phyloP scores from a whole-genome alignment of 2,797 vertebrate species.

The Sebastes iracundus region DNA sequence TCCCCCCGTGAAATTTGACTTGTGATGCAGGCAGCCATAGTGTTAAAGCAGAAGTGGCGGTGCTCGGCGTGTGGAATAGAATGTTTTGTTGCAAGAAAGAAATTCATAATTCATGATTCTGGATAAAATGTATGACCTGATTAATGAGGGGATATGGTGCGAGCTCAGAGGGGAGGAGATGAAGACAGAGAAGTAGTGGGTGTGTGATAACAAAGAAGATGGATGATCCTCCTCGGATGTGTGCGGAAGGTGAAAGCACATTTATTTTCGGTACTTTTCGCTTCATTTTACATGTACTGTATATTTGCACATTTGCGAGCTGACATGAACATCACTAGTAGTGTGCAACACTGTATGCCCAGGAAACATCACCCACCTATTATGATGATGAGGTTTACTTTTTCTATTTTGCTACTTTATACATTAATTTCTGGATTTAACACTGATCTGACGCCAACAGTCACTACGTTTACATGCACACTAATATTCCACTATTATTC shows the following conservation, averaged over 20 bases:
- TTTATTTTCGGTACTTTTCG: not conserved
- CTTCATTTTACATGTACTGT: not conserved
- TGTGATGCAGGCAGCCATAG: not conserved
- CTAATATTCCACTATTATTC: not conserved
- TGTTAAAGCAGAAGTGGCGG: slow-evolving; percentile 10
- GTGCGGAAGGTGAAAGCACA: not conserved
- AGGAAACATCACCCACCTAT: not conserved
- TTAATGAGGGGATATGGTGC: slow-evolving; percentile 48
- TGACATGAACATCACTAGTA: not conserved
- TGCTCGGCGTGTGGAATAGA: not conserved
- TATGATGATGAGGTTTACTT: not conserved
- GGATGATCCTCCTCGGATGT: slow-evolving; percentile 10
- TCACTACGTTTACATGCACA: not conserved
- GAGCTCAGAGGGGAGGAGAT: slow-evolving; percentile 12
- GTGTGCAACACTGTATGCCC: not conserved
- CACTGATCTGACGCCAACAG: not conserved
- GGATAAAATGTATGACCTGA: slow-evolving; percentile 47
- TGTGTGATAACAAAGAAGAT: slow-evolving; percentile 36
- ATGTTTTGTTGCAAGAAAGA: slow-evolving; percentile 3
- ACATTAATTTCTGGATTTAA: not conserved
- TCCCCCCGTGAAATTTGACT: slow-evolving; percentile 51
- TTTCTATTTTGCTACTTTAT: not conserved
- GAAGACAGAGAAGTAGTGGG: slow-evolving; percentile 6
- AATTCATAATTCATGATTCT: slow-evolving; percentile 45
- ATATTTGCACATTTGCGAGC: not conserved